Evolutionary conservation across 2,888 invertebrate genomes (phyloP), one percentile per base, ranked within the genome.

Genomic region (Sympetrum striolatum): DNA sequence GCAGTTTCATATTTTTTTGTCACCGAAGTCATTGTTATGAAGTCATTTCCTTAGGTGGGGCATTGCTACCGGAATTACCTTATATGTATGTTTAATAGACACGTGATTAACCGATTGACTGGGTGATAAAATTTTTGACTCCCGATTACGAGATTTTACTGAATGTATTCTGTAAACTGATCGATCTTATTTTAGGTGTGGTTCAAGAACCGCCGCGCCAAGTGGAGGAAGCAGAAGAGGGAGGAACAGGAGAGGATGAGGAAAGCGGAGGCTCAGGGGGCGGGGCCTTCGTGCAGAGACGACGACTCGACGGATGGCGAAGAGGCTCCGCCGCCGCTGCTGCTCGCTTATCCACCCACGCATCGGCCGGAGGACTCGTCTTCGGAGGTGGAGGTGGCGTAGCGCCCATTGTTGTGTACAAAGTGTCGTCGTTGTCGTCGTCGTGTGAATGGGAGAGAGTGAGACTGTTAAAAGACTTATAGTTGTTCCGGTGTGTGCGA

Each of bases 171-270:
- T 8, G 2, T 14, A 10, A 18, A 53, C 53, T 53, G 18, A 53
- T 53, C 18, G 53, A 53, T 53, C 18, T 53, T 92, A 93, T 95
- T 94, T 22, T 95, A 98, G 98, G 98, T 98, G 18, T 98, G 98
- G 98, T 98, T 98, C 94, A 98, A 98, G 94, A 98, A 98, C 94
- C 96, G 98, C 35, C 95, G 98, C 73, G 98, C 98, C 92, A 99
- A 98, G 95, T 98, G 98, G 98, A 96, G 98, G 92, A 98, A 98
- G 93, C 98, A 98, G 93, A 98, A 98, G 93, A 96, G 98, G 2
- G 98, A 94, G 91, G 94, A 94, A 91, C 94, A 94, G 90, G 94
- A 94, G 90, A 97, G 93, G 96, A 97, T 93, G 96, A 97, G 94
- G 97, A 97, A 94, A 94, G 91, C 94, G 97, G 92, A 95, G 98